phyloP scores from a whole-genome alignment of 2,888 invertebrate species.

The Nemotelus nigrinus region DNA sequence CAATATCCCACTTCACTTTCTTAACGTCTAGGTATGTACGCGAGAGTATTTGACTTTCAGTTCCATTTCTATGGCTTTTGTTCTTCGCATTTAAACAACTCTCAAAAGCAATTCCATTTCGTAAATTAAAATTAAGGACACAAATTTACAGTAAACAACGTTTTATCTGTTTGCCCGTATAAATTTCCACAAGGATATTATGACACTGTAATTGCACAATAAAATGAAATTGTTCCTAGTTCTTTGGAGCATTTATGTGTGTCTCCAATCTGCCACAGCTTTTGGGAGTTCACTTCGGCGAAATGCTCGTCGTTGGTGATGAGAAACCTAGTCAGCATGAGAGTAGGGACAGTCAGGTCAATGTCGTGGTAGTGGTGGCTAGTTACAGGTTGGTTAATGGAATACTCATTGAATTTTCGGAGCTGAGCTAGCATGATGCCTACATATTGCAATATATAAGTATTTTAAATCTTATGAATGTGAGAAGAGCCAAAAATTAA shows the following conservation, averaged over 20 bases:
- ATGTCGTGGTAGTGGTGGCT: neutral
- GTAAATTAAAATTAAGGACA: slow-evolving; percentile 51
- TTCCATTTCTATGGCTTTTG: neutral
- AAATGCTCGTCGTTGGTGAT: neutral
- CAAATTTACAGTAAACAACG: slow-evolving; percentile 51
- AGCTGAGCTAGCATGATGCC: slow-evolving; percentile 6
- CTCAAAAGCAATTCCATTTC: slow-evolving; percentile 46
- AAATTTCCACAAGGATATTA: slow-evolving; percentile 49
- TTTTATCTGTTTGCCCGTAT: slow-evolving; percentile 47
- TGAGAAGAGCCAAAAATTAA: neutral
- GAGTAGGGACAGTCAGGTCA: neutral
- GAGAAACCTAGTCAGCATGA: neutral
- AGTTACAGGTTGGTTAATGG: neutral
- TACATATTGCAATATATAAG: neutral
- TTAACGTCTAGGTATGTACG: neutral
- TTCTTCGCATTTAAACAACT: slow-evolving; percentile 38
- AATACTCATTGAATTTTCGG: slow-evolving; percentile 8
- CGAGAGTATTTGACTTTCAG: neutral
- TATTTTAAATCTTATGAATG: neutral
- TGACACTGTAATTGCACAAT: slow-evolving; percentile 50
- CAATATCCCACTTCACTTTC: neutral
- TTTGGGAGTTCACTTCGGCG: neutral
- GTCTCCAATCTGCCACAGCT: slow-evolving; percentile 29
- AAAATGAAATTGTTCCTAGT: slow-evolving; percentile 49
- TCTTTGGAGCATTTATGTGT: slow-evolving; percentile 25